Base-by-base conservation (phyloP, 2,113 vertebrate genomes). In the Cairina moschata region DNA sequence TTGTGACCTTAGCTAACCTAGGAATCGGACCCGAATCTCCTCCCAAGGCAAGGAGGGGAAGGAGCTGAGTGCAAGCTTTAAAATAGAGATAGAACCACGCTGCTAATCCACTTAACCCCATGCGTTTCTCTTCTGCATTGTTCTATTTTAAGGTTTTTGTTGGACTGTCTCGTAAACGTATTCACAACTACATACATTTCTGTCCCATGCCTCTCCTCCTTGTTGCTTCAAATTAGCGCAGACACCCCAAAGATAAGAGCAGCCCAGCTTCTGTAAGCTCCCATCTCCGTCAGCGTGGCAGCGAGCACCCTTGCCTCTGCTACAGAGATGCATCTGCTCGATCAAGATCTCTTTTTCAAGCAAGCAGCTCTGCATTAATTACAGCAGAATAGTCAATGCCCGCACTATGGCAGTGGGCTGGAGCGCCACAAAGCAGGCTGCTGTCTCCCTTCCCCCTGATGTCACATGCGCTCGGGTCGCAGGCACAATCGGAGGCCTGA, bases 341-440 rank as follows among this genome's bases (percentile, higher is more conserved):
- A 55, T 78, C 58, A 65, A 79, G 94, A 80, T 81, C 84, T 72
- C 90, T 91, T 82, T 93, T 50, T 91, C 60, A 96, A 83, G 40
- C 77, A 16, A 93, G 91, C 93, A 94, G 91, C 91, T 96, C 95
- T 88, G 94, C 95, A 94, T 97, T 97, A 95, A 97, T 97, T 95
- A 95, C 90, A 90, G 86, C 54, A 94, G 92, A 96, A 96, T 80
- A 88, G 95, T 96, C 96, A 96, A 93, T 97, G 97, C 91, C 73
- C 28, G 84, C 92, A 83, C 95, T 97, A 71, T 96, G 90, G 84
- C 95, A 82, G 81, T 31, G 76, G 96, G 69, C 60, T 58, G 17
- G 83, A 91, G 86, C 8, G 0, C 32, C 91, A 96, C 95, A 96
- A 97, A 97, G 95, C 95, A 75, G 91, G 80, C 96, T 93, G 94